Base-by-base conservation (phyloP, 2,888 invertebrate genomes). In the Pseudanteris insignis region DNA sequence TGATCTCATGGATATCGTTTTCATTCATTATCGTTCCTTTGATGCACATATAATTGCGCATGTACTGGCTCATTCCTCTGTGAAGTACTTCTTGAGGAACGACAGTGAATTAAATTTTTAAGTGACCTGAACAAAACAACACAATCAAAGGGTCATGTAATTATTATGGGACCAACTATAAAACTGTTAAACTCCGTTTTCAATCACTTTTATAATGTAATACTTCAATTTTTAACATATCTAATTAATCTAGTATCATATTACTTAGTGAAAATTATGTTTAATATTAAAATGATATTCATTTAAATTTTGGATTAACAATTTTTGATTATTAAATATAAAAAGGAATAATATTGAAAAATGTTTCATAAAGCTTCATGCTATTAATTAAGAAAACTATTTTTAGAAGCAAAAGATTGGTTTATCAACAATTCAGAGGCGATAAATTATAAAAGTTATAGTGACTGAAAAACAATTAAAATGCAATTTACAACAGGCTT, bases 91-190 rank as follows among this genome's bases (percentile, higher is more conserved):
- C 76, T 76, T 72, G 77, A 78, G 77, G 78, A 78, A 78, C 76
- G 76, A 78, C 77, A 78, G 76, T 78, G 77, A 78, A 78, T 78
- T 60, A 40, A 47, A 77, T 78, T 74, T 79, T 80, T 78, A 79
- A 79, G 79, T 80, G 76, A 79, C 79, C 79, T 79, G 79, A 79
- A 79, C 79, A 79, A 79, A 79, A 79, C 78, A 79, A 79, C 79
- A 79, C 78, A 66, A 65, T 65, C 64, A 64, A 58, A 62, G 64
- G 67, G 62, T 67, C 48, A 67, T 66, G 63, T 64, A 54, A 50
- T 59, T 61, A 67, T 67, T 67, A 65, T 53, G 63, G 57, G 53
- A 38, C 62, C 51, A 60, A 44, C 64, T 63, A 63, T 64, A 62
- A 40, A 50, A 11, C 36, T 65, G 48, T 58, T 40, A 41, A 54